Percentiles rank a stretch among this genome's conserved stretches.
These are phyloP conservation scores for Spatula versicolor DNA, from an alignment of 2,797 vertebrate species.

Conservation along the genomic window DNA sequence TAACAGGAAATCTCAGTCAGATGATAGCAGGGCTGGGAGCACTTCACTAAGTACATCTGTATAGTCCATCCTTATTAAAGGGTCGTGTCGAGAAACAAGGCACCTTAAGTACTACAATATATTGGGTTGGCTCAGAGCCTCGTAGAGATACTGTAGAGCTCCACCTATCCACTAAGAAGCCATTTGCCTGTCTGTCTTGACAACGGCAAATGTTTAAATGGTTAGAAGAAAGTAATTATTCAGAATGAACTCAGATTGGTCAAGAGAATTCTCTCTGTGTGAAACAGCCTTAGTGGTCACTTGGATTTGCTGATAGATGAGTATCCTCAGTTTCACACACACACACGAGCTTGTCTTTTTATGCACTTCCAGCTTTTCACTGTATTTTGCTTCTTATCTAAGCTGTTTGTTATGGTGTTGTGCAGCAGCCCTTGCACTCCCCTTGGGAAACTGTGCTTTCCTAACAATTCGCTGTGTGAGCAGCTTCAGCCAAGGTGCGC, in stretches of 20 bases:
- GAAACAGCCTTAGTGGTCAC: neutral
- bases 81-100: neutral
- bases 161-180: neutral
- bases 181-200: neutral
- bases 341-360: neutral
- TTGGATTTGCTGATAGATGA: neutral
- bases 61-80: neutral
- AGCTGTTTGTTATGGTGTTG: fast-evolving
- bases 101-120: neutral
- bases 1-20: slow-evolving; percentile 46
- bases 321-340: neutral
- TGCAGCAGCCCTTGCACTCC: neutral
- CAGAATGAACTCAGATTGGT: neutral
- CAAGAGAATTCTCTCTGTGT: neutral
- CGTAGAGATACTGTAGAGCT: neutral
- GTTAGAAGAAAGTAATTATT: neutral
- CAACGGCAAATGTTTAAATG: neutral
- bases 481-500: neutral
- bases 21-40: slow-evolving; percentile 25
- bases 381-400: neutral
- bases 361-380: neutral
- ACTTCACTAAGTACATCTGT: neutral
- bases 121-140: neutral
- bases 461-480: neutral
- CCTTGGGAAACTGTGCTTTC: neutral